These are phyloP conservation scores for Merodon equestris DNA, from an alignment of 2,888 invertebrate species.

Conservation along the genomic window DNA sequence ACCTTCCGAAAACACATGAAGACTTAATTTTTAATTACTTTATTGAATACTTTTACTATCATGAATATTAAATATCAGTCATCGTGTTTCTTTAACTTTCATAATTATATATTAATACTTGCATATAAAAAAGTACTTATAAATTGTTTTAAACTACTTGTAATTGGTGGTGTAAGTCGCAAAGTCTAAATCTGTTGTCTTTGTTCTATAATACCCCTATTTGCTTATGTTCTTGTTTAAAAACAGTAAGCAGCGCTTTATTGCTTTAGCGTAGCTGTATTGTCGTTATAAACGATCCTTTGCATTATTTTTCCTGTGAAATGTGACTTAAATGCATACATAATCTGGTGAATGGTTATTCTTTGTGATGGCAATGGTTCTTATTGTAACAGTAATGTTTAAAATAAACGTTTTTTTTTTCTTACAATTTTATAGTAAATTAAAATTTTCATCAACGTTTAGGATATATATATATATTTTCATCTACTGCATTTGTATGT, in stretches of 20 bases:
- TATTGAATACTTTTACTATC: constrained; percentile 36
- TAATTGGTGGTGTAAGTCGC: constrained; percentile 69
- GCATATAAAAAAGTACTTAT: constrained; percentile 29
- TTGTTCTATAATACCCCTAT: constrained; percentile 62
- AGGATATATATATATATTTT: too few relatives aligned
- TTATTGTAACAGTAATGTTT: constrained; percentile 4
- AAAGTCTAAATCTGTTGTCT: constrained; percentile 63
- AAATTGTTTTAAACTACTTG: constrained; percentile 50
- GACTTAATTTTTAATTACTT: constrained; percentile 15
- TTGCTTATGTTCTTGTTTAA: constrained; percentile 66
- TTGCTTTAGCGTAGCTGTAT: constrained; percentile 61
- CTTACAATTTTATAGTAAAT: not conserved
- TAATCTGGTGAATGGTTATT: constrained; percentile 40
- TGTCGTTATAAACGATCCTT: constrained; percentile 36
- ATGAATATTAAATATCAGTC: constrained; percentile 59
- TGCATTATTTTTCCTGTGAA: constrained; percentile 23
- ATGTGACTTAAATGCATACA: constrained; percentile 10
- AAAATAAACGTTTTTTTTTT: not conserved
- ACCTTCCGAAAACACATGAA: constrained; percentile 20
- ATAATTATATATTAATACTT: constrained; percentile 61
- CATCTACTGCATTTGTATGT: too few relatives aligned
- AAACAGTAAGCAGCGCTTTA: constrained; percentile 58
- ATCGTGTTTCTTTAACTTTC: constrained; percentile 64
- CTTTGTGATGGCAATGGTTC: constrained; percentile 60
- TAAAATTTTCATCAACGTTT: too few relatives aligned